Conservation (phyloP, 2,113 vertebrate genomes). For the Anarhynchus alexandrinus region DNA sequence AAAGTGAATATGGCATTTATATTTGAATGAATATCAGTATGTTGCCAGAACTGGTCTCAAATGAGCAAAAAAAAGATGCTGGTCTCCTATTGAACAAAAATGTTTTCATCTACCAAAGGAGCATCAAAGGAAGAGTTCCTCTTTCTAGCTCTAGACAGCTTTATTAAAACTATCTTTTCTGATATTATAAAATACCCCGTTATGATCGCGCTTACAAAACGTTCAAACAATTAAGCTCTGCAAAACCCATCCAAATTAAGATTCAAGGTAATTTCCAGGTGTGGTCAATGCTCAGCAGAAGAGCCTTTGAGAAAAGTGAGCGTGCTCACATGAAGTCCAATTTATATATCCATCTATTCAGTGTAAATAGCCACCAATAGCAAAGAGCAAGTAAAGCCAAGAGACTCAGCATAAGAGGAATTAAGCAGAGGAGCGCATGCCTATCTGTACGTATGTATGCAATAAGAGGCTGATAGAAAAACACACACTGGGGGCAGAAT, state of each 20-base stretch:
- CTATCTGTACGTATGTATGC: rapidly evolving
- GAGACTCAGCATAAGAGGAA: background rate
- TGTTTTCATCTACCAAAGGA: constrained; percentile 74
- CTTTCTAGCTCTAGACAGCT: constrained; percentile 67
- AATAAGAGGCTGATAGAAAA: background rate
- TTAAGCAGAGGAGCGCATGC: background rate
- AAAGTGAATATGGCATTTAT: constrained; percentile 73
- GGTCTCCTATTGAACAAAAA: constrained; percentile 70
- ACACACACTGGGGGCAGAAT: background rate
- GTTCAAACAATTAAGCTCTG: constrained; percentile 53
- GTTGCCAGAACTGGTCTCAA: constrained; percentile 71
- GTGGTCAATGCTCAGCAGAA: background rate
- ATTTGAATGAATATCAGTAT: constrained; percentile 77
- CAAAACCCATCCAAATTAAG: constrained; percentile 15
- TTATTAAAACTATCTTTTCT: constrained; percentile 75
- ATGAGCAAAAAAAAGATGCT: constrained; percentile 69
- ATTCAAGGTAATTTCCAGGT: background rate
- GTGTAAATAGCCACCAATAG: background rate
- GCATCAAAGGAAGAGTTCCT: constrained; percentile 67
- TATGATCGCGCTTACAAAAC: constrained; percentile 28
- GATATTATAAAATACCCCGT: constrained; percentile 56
- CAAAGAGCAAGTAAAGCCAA: background rate
- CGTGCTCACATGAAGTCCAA: background rate
- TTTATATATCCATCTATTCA: background rate
- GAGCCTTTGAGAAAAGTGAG: background rate